Conservation (phyloP, 2,113 vertebrate genomes). For the Oryzias javanicus region DNA sequence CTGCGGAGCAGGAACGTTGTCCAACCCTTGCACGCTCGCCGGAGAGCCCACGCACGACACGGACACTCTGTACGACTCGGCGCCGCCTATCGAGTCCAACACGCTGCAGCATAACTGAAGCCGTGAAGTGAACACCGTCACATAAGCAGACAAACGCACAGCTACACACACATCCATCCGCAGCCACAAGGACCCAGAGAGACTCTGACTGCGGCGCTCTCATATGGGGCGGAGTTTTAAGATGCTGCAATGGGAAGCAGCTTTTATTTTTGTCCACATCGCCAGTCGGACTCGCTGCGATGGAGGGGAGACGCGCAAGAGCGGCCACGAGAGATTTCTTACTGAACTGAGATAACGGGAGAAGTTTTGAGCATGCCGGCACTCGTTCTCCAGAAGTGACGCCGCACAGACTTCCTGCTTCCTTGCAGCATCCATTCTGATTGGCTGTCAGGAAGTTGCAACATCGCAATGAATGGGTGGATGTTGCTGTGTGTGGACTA, state of each 20-base stretch:
- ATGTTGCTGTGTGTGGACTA: slow-evolving; percentile 77
- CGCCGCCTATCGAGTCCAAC: slow-evolving; percentile 99
- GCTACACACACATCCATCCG: slow-evolving; percentile 45
- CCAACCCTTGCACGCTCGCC: slow-evolving; percentile 97
- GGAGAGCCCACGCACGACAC: slow-evolving; percentile 99
- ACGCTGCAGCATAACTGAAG: slow-evolving; percentile 99
- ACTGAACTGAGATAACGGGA: slow-evolving; percentile 22
- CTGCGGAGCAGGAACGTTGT: slow-evolving; percentile 98
- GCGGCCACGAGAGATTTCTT: slow-evolving; percentile 67
- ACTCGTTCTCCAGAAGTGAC: slow-evolving; percentile 50
- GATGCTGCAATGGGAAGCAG: slow-evolving; percentile 57
- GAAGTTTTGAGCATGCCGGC: slow-evolving; percentile 10
- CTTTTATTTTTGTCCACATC: slow-evolving; percentile 23
- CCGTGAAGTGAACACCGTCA: slow-evolving; percentile 45
- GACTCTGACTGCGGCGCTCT: slow-evolving; percentile 66
- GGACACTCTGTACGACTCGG: slow-evolving; percentile 99
- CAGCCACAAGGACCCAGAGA: slow-evolving; percentile 64
- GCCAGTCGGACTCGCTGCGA: slow-evolving; percentile 43
- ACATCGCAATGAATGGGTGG: slow-evolving; percentile 80
- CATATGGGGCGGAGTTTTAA: slow-evolving; percentile 25
- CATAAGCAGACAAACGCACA: slow-evolving; percentile 48
- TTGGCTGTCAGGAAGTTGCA: slow-evolving; percentile 68
- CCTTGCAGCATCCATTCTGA: slow-evolving; percentile 64
- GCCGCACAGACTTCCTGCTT: slow-evolving; percentile 69
- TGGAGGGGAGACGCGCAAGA: slow-evolving; percentile 42